These are phyloP conservation scores for Drosophila ustulata DNA, from an alignment of 2,888 invertebrate genomes.

Conservation along the genomic window DNA sequence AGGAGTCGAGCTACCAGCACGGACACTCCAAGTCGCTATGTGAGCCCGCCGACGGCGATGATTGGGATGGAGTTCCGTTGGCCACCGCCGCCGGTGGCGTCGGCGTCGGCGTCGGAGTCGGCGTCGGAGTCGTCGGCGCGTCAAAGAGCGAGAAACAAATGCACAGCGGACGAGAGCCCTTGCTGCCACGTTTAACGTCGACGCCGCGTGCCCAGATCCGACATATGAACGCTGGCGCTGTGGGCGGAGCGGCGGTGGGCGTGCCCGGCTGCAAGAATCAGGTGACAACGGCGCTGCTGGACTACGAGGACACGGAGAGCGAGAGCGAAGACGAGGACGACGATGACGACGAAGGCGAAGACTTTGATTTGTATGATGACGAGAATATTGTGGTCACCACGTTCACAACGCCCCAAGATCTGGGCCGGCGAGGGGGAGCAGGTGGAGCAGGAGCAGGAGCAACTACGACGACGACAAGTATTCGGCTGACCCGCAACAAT, in stretches of 20 bases:
- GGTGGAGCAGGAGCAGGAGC: slow-evolving; percentile 7
- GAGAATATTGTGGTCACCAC: slow-evolving; percentile 85
- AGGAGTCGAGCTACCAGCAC: slow-evolving; percentile 87
- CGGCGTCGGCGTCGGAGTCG: slow-evolving; percentile 72
- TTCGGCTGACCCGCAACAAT: slow-evolving; percentile 81
- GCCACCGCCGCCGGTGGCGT: slow-evolving; percentile 59
- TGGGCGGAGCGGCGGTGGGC: slow-evolving; percentile 52
- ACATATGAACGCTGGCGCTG: slow-evolving; percentile 85
- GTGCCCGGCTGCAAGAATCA: slow-evolving; percentile 86
- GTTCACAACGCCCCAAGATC: slow-evolving; percentile 66
- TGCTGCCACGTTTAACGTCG: slow-evolving; percentile 87
- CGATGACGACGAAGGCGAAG: slow-evolving; percentile 83
- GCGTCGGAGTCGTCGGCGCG: slow-evolving; percentile 42
- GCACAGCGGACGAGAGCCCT: slow-evolving; percentile 85
- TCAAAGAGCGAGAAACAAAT: slow-evolving; percentile 63
- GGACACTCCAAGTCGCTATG: slow-evolving; percentile 88
- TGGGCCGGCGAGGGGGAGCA: slow-evolving; percentile 40
- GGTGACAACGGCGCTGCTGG: slow-evolving; percentile 87
- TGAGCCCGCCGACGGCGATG: slow-evolving; percentile 86
- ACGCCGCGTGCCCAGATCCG: slow-evolving; percentile 87
- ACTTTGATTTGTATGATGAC: slow-evolving; percentile 85
- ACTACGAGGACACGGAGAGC: slow-evolving; percentile 85
- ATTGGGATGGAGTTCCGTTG: slow-evolving; percentile 83
- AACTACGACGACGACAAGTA: slow-evolving; percentile 75
- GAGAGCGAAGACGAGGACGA: slow-evolving; percentile 83